Percentiles rank a stretch among this genome's conserved stretches.
phyloP scores from a whole-genome alignment of 1,140 invertebrate species.

The Berghia stephanieae region DNA sequence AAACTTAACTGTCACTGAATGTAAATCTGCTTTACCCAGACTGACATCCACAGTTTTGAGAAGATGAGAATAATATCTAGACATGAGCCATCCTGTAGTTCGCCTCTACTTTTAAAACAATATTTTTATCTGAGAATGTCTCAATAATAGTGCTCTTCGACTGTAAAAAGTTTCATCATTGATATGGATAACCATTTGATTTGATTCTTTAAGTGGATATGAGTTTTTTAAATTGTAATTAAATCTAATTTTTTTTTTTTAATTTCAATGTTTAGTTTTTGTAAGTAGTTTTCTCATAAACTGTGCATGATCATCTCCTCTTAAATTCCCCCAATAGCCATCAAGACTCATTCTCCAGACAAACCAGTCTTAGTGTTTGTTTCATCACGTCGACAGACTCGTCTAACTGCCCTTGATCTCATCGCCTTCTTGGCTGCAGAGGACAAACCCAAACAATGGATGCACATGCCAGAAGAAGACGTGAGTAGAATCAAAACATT shows the following conservation, averaged over 20 bases:
- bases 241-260: background rate
- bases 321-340: constrained; percentile 72
- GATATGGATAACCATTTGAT: too few relatives aligned
- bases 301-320: background rate
- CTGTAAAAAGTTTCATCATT: too few relatives aligned
- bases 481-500: constrained; percentile 67
- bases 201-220: too few relatives aligned
- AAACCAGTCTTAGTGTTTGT: constrained; percentile 96
- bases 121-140: too few relatives aligned
- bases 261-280: background rate
- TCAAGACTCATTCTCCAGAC: constrained; percentile 87
- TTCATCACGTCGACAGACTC: constrained; percentile 95
- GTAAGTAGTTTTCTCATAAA: background rate
- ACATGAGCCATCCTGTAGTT: too few relatives aligned
- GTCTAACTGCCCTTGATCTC: constrained; percentile 94
- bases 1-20: too few relatives aligned
- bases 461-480: constrained; percentile 86
- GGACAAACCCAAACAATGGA: constrained; percentile 93
- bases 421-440: constrained; percentile 93
- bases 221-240: background rate
- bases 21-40: too few relatives aligned
- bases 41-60: too few relatives aligned
- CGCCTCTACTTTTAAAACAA: too few relatives aligned
- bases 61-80: too few relatives aligned
- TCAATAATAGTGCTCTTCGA: too few relatives aligned